Evolutionary conservation across 2,797 vertebrate species (phyloP).

Genomic region (Chaetophractus vellerosus): DNA sequence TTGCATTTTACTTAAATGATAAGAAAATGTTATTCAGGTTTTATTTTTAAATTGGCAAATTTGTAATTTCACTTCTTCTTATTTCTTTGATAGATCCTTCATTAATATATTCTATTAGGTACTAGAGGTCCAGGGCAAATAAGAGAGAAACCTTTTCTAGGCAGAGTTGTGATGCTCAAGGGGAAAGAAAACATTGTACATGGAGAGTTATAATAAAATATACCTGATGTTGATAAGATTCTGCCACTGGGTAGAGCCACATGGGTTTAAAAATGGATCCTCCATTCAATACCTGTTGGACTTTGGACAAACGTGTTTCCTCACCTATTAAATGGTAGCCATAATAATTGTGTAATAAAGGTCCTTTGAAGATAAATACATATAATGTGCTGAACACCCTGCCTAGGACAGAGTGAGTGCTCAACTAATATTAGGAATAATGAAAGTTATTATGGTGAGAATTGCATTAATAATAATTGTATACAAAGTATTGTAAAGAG

Average conservation of each 20-base stretch:
- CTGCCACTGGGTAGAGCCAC: not conserved
- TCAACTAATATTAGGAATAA: not conserved
- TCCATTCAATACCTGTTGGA: not conserved
- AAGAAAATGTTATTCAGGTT: not conserved
- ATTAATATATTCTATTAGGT: not conserved
- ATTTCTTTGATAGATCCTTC: not conserved
- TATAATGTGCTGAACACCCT: not conserved
- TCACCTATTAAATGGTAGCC: not conserved
- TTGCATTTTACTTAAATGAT: not conserved
- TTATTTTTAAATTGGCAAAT: not conserved
- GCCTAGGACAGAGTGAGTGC: not conserved
- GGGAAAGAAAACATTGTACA: not conserved
- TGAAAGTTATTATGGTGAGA: not conserved
- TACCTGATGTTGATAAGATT: not conserved
- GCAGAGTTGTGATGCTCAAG: not conserved
- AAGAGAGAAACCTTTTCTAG: not conserved
- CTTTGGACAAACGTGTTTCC: not conserved
- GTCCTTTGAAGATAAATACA: not conserved
- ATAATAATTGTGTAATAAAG: not conserved
- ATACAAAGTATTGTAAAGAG: accelerated
- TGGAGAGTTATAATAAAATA: accelerated
- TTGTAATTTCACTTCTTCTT: not conserved
- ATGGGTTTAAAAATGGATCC: not conserved
- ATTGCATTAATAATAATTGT: not conserved
- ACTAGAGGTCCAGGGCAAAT: not conserved